Conservation (phyloP, 2,888 invertebrate genomes). For the Dioctria linearis region DNA sequence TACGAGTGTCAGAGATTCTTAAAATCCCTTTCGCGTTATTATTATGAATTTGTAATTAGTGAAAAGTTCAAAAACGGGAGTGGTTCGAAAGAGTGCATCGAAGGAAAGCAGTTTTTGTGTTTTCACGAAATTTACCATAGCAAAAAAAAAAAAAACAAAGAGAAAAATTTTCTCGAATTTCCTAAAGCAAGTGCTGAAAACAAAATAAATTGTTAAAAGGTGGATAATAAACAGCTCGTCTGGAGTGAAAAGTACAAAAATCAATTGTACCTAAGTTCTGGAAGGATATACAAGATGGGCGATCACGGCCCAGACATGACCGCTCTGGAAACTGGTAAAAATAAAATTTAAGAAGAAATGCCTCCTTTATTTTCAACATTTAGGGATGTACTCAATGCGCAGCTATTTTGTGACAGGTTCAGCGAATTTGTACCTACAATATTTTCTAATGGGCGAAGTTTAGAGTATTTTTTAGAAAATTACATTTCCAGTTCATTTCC, state of each 20-base stretch:
- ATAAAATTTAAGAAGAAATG: constrained; percentile 14
- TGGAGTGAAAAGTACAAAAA: constrained; percentile 60
- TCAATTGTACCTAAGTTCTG: constrained; percentile 61
- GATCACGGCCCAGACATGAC: constrained; percentile 68
- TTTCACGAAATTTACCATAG: not conserved
- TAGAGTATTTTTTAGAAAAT: too few relatives aligned
- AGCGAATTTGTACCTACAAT: too few relatives aligned
- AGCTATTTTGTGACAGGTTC: too few relatives aligned
- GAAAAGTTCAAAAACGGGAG: not conserved
- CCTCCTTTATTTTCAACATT: too few relatives aligned
- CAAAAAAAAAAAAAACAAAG: not conserved
- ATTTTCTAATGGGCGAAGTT: too few relatives aligned
- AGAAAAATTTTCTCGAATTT: not conserved
- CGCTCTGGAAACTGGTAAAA: constrained; percentile 69
- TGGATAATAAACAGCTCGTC: constrained; percentile 62
- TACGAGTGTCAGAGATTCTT: not conserved
- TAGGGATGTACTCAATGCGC: too few relatives aligned
- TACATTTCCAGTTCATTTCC: too few relatives aligned
- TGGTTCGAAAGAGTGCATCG: not conserved
- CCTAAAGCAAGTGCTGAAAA: constrained; percentile 7
- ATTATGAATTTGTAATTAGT: not conserved
- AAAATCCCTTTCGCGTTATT: too few relatives aligned
- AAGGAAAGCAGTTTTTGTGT: not conserved
- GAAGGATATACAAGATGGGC: constrained; percentile 65
- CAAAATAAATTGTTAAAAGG: constrained; percentile 44